Conservation (phyloP, 1,140 invertebrate species). For the Drosophila funebris region DNA sequence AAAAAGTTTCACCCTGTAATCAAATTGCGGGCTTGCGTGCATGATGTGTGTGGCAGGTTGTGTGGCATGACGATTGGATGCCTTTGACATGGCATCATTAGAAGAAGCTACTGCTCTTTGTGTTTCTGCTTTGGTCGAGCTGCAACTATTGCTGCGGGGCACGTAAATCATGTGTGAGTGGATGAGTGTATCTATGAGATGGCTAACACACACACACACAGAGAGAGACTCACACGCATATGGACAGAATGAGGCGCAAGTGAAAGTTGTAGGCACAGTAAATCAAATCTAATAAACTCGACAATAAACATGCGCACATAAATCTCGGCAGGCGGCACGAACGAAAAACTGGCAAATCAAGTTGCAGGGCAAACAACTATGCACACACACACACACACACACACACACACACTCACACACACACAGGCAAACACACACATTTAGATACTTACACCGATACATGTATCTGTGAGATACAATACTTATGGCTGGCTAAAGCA, state of each 20-base stretch:
- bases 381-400: slow-evolving; percentile 15
- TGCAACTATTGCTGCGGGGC: slow-evolving; percentile 21
- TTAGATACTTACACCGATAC: neutral
- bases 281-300: slow-evolving; percentile 82
- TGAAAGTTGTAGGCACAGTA: slow-evolving; percentile 60
- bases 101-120: slow-evolving; percentile 1
- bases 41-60: neutral
- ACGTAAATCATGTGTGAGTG: slow-evolving; percentile 21
- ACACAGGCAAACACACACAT: too few relatives aligned
- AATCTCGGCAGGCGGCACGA: slow-evolving; percentile 59
- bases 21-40: slow-evolving; percentile 46
- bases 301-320: slow-evolving; percentile 77
- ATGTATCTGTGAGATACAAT: slow-evolving; percentile 44
- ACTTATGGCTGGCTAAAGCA: slow-evolving; percentile 41
- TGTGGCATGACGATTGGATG: slow-evolving; percentile 15
- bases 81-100: slow-evolving; percentile 57
- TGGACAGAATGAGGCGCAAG: slow-evolving; percentile 1
- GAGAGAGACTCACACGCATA: neutral
- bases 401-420: neutral
- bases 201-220: slow-evolving; percentile 4
- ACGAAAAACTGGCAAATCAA: slow-evolving; percentile 56
- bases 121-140: neutral
- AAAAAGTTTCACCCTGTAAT: slow-evolving; percentile 63
- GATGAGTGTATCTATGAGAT: slow-evolving; percentile 36
- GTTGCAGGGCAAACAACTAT: slow-evolving; percentile 47